Base-by-base conservation (phyloP, 2,888 invertebrate species). In the Nomada goodeniana region DNA sequence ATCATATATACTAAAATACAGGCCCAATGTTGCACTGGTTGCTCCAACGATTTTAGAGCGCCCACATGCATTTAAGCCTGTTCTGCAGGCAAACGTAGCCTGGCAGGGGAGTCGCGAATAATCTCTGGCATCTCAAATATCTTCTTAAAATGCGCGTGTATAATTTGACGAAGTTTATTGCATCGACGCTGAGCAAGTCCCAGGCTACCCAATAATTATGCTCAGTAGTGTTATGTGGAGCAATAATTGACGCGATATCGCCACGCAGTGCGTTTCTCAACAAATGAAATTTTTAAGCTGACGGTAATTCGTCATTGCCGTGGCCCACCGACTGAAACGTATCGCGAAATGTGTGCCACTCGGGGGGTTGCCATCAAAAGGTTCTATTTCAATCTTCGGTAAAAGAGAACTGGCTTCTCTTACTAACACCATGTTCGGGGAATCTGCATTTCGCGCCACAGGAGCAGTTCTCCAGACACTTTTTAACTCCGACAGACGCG, bases 231-330 rank as follows among this genome's bases (percentile, higher is more conserved):
- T 61, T 61, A 42, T 44, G 44, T 5, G 61, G 10, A 13, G 18
- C 11, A 4, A 42, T n/a, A 10, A 61, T 13, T 11, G n/a, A 18
- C 2, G 42, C 18, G n/a, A 20, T 18, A 13, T 44, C 61, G 13
- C 61, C 61, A 13, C 44, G 61, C 3, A 61, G 13, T 9, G 61
- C 36, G 23, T 61, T 61, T 11, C 42, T 61, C 44, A 61, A 42
- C 2, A 61, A 61, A 44, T 61, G 61, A 42, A 61, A 61, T n/a
- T 61, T 61, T n/a, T 61, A n/a, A 10, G 44, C 44, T 20, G n/a
- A 10, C 2, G n/a, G 7, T 61, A 61, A 29, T 29, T 29, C 29
- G 29, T 29, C 11, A 18, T 61, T 29, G 15, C 36, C 60, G 10
- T 61, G 36, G 2, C 42, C 60, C 15, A 61, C 10, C 13, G 36